Base-by-base conservation (phyloP, 2,888 invertebrate genomes). In the Brenthis daphne region DNA sequence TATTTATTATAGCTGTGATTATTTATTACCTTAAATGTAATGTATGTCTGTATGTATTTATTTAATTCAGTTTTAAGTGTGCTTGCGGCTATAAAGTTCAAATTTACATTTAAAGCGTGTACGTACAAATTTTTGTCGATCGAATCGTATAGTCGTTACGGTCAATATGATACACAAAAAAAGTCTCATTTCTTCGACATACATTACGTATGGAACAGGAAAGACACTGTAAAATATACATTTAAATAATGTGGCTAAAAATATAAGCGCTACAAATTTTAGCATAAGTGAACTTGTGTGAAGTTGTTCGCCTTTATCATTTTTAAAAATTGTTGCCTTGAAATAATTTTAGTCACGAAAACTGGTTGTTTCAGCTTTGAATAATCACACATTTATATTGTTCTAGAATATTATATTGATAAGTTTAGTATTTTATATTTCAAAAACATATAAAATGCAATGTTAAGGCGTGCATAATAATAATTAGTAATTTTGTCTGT, bases 401-500 rank as follows among this genome's bases (percentile, higher is more conserved):
- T 80, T 88, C 83, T 85, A 87, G 83, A 82, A 79, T 88, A 88
- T 84, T 77, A 80, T 89, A 87, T 85, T 77, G 75, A 85, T 89
- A 89, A 88, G 84, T 87, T 88, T 86, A 88, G 87, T 87, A 85
- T 89, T 89, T 89, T 88, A 85, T 89, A 89, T 85, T 87, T 86
- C 83, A 85, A 86, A 81, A 85, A 84, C 83, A 85, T 85, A 75
- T 82, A 78, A 85, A 61, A 71, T 87, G 90, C 87, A 85, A 84
- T 83, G 79, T 83, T 83, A 83, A 83, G 77, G 87, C 85, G 86
- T 86, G 82, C 82, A 85, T 86, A 82, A 85, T 88, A 85, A 87
- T 75, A 75, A 77, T 77, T 78, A 88, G 90, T 90, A 89, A 91
- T 91, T 91, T 89, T 91, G 88, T 90, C 91, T 92, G 92, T 92